Evolutionary conservation across 2,888 invertebrate species (phyloP).

Genomic region (Dicyrtoma fusca): DNA sequence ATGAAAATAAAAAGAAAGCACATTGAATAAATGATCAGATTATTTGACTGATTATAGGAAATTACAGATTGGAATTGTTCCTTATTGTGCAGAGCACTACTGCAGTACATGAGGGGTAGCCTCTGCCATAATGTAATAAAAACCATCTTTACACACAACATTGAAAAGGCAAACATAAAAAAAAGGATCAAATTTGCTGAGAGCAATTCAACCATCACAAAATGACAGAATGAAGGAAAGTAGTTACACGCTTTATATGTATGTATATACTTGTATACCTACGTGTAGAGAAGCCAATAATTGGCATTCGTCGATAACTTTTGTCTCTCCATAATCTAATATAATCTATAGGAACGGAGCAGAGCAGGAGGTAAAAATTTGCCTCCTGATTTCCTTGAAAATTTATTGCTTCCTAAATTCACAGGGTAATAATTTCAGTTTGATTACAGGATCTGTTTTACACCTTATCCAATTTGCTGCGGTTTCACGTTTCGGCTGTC

Average conservation of each 20-base stretch:
- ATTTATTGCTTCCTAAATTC: constrained; percentile 37
- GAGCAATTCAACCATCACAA: too few relatives aligned
- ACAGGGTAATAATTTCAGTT: constrained; percentile 39
- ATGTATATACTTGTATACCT: background rate
- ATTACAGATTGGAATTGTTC: too few relatives aligned
- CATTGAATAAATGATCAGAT: too few relatives aligned
- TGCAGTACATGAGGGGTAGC: too few relatives aligned
- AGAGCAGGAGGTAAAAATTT: constrained; percentile 12
- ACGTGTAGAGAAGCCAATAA: constrained; percentile 6
- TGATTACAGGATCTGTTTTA: constrained; percentile 41
- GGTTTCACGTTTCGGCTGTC: constrained; percentile 38
- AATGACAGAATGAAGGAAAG: too few relatives aligned
- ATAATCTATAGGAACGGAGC: background rate
- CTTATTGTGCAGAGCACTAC: too few relatives aligned
- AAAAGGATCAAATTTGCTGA: too few relatives aligned
- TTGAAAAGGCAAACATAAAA: too few relatives aligned
- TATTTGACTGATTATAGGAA: too few relatives aligned
- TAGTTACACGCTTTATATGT: background rate
- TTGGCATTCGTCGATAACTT: constrained; percentile 28
- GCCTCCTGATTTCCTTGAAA: constrained; percentile 27
- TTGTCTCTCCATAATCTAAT: background rate
- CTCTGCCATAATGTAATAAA: too few relatives aligned
- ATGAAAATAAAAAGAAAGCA: too few relatives aligned
- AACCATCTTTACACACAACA: too few relatives aligned
- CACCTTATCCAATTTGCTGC: constrained; percentile 43